Base-by-base conservation (phyloP, 1,140 invertebrate genomes). In the Drosophila ogumai region DNA sequence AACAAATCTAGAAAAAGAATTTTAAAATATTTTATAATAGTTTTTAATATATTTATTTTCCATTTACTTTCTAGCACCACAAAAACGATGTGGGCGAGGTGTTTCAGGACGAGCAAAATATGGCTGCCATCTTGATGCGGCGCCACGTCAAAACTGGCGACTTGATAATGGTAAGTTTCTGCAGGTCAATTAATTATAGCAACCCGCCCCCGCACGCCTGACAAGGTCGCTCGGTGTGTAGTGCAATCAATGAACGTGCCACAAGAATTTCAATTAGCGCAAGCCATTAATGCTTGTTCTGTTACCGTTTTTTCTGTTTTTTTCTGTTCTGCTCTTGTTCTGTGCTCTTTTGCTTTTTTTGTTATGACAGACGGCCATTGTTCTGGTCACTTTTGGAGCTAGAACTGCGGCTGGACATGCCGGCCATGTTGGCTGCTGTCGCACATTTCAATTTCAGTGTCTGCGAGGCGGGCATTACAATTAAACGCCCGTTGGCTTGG, bases 41-140 rank as follows among this genome's bases (percentile, higher is more conserved):
- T 25, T 25, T 0, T 3, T 25, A 4, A 25, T 25, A 2, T 22
- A 22, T 25, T 25, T 25, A 25, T 25, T 25, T 25, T 25, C 38
- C 25, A 60, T 58, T 78, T n/a, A 61, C 32, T 94, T 93, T 85
- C 12, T 93, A 96, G 95, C 93, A 93, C 80, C 92, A 91, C 25
- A 94, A 93, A 63, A 93, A 94, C 63, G 94, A 97, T 69, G 94
- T 98, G 61, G 97, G 97, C 31, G 96, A 97, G 60, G 94, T 97
- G 19, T 98, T 97, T 93, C 97, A 98, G 91, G 97, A 98, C 92
- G 94, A 96, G 71, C 93, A 94, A 22, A 98, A 96, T 84, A 95
- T 97, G 93, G 97, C 97, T 22, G 97, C 97, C 10, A 94, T 98
- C 85, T 93, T 98, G 43, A 94, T 98, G 84, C 95, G 97, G 82